Evolutionary conservation across 2,888 invertebrate genomes (phyloP).

Genomic region (Proisotoma minuta): DNA sequence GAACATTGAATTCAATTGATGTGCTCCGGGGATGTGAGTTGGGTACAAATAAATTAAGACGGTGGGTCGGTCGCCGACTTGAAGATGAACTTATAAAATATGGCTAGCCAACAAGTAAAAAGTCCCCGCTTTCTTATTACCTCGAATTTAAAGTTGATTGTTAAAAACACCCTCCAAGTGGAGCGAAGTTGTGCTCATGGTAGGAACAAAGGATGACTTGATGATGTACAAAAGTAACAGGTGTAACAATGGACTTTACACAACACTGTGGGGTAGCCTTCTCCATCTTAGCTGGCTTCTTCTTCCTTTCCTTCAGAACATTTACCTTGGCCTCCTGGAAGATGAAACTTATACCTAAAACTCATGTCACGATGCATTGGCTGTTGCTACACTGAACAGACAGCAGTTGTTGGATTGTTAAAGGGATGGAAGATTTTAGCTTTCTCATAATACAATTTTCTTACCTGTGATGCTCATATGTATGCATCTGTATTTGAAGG

Average conservation of each 20-base stretch:
- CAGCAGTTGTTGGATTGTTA: background rate
- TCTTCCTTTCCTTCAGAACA: background rate
- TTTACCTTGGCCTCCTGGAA: background rate
- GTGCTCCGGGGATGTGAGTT: too few relatives aligned
- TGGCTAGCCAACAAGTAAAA: background rate
- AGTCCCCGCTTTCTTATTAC: constrained; percentile 1
- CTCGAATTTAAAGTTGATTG: constrained; percentile 1
- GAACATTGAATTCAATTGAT: too few relatives aligned
- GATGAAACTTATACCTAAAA: background rate
- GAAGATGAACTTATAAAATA: background rate
- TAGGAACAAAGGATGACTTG: background rate
- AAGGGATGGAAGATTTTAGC: background rate
- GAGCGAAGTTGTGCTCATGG: background rate
- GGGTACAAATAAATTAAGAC: too few relatives aligned
- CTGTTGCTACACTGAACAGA: background rate
- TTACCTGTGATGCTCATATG: background rate
- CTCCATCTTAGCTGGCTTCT: background rate
- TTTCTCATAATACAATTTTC: background rate
- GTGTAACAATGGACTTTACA: constrained; percentile 12
- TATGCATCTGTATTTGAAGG: background rate
- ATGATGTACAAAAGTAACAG: constrained; percentile 3
- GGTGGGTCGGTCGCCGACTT: too few relatives aligned
- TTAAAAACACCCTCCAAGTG: background rate
- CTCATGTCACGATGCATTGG: background rate
- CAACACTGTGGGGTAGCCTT: constrained; percentile 1